Evolutionary conservation across 2,113 vertebrate genomes (phyloP).

Genomic region (Trichechus manatus): DNA sequence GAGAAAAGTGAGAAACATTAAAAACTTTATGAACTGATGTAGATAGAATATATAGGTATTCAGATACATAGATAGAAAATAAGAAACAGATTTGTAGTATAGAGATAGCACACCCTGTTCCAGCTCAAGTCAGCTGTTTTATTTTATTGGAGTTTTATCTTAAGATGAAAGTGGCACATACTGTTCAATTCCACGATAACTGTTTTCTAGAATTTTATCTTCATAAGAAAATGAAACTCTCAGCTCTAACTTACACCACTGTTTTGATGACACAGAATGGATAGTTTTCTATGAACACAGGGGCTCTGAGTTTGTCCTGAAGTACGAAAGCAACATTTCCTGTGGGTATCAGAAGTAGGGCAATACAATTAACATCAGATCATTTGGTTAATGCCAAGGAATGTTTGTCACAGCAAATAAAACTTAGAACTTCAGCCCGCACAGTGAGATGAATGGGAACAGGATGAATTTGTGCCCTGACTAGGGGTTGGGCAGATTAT

Average conservation of each 20-base stretch:
- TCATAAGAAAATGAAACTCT: constrained; percentile 58
- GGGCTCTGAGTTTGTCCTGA: neutral
- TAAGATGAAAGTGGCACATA: constrained; percentile 79
- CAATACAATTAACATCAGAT: constrained; percentile 26
- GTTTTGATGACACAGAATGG: constrained; percentile 76
- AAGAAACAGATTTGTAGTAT: constrained; percentile 81
- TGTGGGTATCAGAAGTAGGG: constrained; percentile 54
- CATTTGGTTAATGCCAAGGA: neutral
- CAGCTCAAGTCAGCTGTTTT: constrained; percentile 82
- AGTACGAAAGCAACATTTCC: constrained; percentile 77
- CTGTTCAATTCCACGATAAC: constrained; percentile 63
- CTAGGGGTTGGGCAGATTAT: neutral
- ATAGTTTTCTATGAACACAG: constrained; percentile 72
- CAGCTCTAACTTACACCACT: constrained; percentile 69
- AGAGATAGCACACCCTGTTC: constrained; percentile 81
- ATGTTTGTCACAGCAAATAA: constrained; percentile 63
- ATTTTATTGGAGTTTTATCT: constrained; percentile 84
- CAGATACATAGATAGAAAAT: constrained; percentile 75
- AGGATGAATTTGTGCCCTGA: neutral
- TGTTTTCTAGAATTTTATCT: constrained; percentile 74
- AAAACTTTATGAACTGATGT: constrained; percentile 75
- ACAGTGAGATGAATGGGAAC: neutral
- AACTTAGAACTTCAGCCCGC: constrained; percentile 36
- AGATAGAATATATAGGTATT: constrained; percentile 6
- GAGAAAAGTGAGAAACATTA: neutral